Conservation (phyloP, 1,140 invertebrate species). For the Apis cerana region DNA sequence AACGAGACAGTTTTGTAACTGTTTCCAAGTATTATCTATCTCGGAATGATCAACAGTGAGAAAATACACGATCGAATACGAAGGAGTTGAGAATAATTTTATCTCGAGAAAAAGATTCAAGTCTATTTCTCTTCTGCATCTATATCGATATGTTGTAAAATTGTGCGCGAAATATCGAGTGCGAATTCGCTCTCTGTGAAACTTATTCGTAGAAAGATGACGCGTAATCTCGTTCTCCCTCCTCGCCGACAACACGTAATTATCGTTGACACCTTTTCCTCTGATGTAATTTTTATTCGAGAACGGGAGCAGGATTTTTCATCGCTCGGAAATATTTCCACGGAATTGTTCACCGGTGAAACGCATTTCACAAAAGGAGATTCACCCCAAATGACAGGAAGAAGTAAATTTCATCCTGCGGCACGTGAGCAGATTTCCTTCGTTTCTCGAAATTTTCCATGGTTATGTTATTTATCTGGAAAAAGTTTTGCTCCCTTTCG, state of each 20-base stretch:
- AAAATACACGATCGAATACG: no score
- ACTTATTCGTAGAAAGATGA: no score
- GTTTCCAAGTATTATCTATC: no score
- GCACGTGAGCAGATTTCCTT: conserved; percentile 1
- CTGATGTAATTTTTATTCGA: not conserved
- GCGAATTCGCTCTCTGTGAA: not conserved
- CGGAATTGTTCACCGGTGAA: not conserved
- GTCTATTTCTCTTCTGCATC: not conserved
- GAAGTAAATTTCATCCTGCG: not conserved
- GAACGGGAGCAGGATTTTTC: not conserved
- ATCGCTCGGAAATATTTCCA: not conserved
- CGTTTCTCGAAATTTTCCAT: not conserved
- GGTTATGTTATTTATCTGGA: not conserved
- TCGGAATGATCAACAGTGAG: no score
- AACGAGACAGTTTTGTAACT: no score
- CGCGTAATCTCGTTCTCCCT: not conserved
- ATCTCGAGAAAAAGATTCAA: no score
- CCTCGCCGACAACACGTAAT: not conserved
- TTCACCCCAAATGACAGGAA: not conserved
- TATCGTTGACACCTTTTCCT: not conserved
- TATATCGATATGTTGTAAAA: no score
- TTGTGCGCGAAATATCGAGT: no score
- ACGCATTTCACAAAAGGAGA: not conserved
- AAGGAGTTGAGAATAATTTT: no score
- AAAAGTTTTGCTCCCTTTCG: not conserved